phyloP scores from a whole-genome alignment of 2,113 vertebrate genomes.

The Scolopax mira region DNA sequence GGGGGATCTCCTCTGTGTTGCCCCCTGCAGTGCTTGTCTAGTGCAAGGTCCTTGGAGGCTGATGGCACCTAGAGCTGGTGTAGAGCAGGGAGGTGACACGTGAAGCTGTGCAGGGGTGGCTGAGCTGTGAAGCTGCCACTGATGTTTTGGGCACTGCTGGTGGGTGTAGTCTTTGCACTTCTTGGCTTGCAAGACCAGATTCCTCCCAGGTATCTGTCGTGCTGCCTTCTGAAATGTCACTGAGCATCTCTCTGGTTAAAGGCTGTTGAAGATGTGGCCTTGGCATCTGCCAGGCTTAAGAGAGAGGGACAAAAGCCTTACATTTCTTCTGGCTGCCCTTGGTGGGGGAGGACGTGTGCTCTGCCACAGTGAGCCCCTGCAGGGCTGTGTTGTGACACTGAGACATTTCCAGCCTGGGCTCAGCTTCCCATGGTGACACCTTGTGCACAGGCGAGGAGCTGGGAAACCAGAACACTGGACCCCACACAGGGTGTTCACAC shows the following conservation, averaged over 20 bases:
- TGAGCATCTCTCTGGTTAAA: not conserved
- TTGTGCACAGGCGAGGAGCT: not conserved
- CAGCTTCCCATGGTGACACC: not conserved
- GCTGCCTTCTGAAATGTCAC: not conserved
- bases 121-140: not conserved
- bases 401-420: rapidly evolving
- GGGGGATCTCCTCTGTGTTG: not conserved
- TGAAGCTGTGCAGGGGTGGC: not conserved
- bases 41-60: not conserved
- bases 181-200: not conserved
- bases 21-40: not conserved
- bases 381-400: not conserved
- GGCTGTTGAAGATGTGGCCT: rapidly evolving
- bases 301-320: not conserved
- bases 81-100: rapidly evolving
- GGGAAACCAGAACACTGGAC: not conserved
- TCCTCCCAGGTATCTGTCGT: rapidly evolving
- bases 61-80: not conserved
- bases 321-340: not conserved
- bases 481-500: rapidly evolving
- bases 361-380: not conserved
- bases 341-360: not conserved
- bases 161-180: not conserved
- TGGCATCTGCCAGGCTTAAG: not conserved
- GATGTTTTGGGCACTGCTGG: not conserved